A percentile compares a stretch with the other conserved stretches of the same genome.
phyloP scores from a whole-genome alignment of 2,797 vertebrate species.

The Antrozous pallidus region DNA sequence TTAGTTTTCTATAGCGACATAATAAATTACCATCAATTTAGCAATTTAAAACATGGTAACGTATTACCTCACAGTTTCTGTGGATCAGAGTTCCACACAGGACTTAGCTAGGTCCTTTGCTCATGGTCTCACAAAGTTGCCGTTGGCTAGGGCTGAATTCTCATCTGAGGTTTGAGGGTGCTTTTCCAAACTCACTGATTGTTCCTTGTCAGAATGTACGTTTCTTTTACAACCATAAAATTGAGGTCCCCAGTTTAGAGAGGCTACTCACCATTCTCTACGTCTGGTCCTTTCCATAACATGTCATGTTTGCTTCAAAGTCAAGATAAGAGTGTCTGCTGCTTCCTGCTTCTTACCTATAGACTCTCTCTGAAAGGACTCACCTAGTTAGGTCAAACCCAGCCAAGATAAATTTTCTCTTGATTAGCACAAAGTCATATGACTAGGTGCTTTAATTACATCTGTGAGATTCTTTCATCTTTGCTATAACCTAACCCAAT shows the following conservation, averaged over 20 bases:
- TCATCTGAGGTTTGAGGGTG: background rate
- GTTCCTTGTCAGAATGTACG: background rate
- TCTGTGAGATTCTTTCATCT: background rate
- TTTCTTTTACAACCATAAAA: background rate
- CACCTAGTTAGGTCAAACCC: background rate
- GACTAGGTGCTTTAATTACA: background rate
- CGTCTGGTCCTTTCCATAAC: background rate
- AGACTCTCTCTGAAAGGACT: background rate
- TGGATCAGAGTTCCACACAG: background rate
- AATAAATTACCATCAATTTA: background rate
- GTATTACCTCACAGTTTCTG: background rate
- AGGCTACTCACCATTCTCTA: background rate
- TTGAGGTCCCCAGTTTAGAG: background rate
- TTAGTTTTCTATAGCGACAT: background rate
- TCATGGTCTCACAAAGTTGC: background rate
- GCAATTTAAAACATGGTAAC: background rate
- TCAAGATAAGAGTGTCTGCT: background rate
- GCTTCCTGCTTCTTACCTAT: background rate
- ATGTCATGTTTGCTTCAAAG: background rate
- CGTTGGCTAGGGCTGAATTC: background rate
- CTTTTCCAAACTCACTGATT: background rate
- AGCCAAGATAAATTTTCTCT: background rate
- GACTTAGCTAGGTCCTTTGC: background rate
- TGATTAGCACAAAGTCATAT: background rate
- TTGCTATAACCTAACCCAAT: background rate